Evolutionary conservation across 37 sponge, comb jelly and placozoan species (phyloP).

Genomic region (Diacarnus erythraeanus): DNA sequence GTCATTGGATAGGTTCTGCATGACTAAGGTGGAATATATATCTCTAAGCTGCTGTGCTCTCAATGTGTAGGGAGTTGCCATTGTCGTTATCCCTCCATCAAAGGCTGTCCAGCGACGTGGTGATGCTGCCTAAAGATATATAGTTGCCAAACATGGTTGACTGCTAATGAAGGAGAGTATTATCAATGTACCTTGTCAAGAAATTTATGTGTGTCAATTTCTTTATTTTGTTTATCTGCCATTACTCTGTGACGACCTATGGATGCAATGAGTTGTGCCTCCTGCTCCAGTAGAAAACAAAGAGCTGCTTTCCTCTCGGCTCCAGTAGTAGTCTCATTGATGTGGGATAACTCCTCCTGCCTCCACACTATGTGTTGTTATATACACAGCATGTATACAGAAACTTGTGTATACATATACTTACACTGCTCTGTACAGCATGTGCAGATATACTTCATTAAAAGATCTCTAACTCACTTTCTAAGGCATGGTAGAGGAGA

Average conservation of each 20-base stretch:
- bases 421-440: neutral
- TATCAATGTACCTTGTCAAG: constrained; percentile 61
- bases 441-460: neutral
- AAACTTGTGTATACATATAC: too few species aligned
- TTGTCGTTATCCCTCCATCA: constrained; percentile 80
- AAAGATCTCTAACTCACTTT: constrained; percentile 52
- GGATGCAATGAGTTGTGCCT: constrained; percentile 93
- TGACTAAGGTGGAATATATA: constrained; percentile 67
- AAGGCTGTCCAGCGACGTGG: constrained; percentile 85
- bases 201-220: constrained; percentile 37
- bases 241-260: constrained; percentile 78
- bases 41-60: constrained; percentile 80
- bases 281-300: constrained; percentile 88
- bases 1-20: constrained; percentile 38
- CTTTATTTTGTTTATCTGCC: constrained; percentile 68
- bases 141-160: too few species aligned
- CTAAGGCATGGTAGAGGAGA: constrained; percentile 87
- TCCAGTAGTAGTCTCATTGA: constrained; percentile 73
- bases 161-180: neutral
- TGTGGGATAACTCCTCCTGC: constrained; percentile 74
- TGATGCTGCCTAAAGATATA: constrained; percentile 61
- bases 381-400: too few species aligned
- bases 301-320: constrained; percentile 95
- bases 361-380: constrained; percentile 90
- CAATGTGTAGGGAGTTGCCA: constrained; percentile 85